A percentile compares a stretch with the other conserved stretches of the same genome.
Conservation (phyloP, 2,113 vertebrate species). For the Bos taurus region DNA sequence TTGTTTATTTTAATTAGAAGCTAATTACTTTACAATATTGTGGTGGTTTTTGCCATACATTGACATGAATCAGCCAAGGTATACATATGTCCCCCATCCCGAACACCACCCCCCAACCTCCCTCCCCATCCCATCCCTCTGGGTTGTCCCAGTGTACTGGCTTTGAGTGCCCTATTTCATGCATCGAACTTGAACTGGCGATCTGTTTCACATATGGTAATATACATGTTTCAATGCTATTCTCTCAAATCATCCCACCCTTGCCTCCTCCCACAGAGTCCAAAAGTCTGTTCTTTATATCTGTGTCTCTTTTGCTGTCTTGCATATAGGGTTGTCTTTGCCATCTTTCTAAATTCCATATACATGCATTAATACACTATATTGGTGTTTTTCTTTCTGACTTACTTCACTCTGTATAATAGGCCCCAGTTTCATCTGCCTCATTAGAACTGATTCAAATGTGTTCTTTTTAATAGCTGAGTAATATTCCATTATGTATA, state of each 20-base stretch:
- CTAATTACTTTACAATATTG: neutral
- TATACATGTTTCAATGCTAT: neutral
- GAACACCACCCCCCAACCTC: neutral
- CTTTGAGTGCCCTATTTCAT: neutral
- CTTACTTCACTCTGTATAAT: neutral
- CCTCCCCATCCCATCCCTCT: neutral
- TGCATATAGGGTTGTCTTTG: neutral
- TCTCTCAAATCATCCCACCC: neutral
- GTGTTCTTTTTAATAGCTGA: neutral
- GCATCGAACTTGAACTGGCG: rapidly evolving
- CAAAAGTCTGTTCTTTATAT: neutral
- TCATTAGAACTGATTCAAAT: neutral
- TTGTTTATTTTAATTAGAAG: neutral
- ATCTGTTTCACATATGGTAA: neutral
- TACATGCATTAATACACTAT: neutral
- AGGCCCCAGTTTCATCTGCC: neutral
- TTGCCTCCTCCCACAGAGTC: neutral
- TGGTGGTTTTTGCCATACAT: neutral
- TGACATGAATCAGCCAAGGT: neutral
- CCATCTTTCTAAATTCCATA: neutral
- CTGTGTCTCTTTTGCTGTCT: neutral
- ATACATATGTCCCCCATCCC: neutral
- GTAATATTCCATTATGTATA: neutral
- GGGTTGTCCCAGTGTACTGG: neutral
- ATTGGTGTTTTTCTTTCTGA: neutral